Evolutionary conservation across 2,888 invertebrate genomes (phyloP), one percentile per base, ranked within the genome.

Genomic region (Sinotaia quadrata): DNA sequence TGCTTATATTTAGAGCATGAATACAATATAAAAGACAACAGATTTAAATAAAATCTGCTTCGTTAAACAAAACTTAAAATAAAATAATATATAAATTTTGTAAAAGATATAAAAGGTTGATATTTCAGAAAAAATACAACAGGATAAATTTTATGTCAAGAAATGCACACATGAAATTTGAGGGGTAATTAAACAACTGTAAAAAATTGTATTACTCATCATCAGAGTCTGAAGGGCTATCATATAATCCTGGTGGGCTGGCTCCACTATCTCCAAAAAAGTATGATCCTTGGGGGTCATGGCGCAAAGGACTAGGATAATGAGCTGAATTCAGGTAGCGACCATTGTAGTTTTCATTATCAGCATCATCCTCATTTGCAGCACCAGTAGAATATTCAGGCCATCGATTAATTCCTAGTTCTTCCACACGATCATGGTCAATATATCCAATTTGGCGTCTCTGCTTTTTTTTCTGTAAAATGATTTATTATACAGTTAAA

Each of bases 181-280:
- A n/a, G n/a, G n/a, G n/a, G n/a, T n/a, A n/a, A n/a, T n/a, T n/a
- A n/a, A n/a, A n/a, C n/a, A n/a, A n/a, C n/a, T n/a, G n/a, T n/a
- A n/a, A n/a, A n/a, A 49, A 49, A 5, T 4, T 36, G 29, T 66
- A 71, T 69, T 54, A 76, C 74, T 72, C 76, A 29, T 74, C 61
- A 60, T 78, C 68, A 51, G 77, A 60, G n/a, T 79, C 83, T 54
- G 83, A 84, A 0, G 86, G 86, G 72, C 85, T 86, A 67, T 87
- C 87, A 71, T 76, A 76, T 57, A 70, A 59, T 31, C 74, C 73
- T 1, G 70, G 75, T n/a, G 73, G 73, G 52, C 72, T 72, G 44
- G 52, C 54, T 12, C 21, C 10, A 2, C 51, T 29, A 27, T 56
- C 56, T 8, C 15, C 4, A 21, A 56, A 65, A 18, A 18, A 54